A percentile compares a stretch with the other conserved stretches of the same genome.
Conservation (phyloP, 1,140 invertebrate genomes). For the Drosophila bocki region DNA sequence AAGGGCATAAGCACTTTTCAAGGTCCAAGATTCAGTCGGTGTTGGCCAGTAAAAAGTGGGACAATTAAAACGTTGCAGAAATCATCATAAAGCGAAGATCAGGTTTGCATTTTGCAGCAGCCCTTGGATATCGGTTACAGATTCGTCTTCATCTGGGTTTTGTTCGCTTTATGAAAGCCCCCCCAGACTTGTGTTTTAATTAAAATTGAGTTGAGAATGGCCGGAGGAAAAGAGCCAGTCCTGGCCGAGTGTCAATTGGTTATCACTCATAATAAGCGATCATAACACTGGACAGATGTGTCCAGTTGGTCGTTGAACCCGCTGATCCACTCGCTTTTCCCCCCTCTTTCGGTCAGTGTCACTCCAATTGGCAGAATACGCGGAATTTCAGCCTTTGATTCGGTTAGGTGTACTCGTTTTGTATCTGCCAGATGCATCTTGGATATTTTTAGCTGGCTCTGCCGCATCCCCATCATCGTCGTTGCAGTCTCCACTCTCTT, state of each 20-base stretch:
- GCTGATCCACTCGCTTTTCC: not conserved
- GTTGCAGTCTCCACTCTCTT: conserved; percentile 45
- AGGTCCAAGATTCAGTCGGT: conserved; percentile 24
- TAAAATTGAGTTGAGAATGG: conserved; percentile 28
- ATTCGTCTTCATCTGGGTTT: conserved; percentile 19
- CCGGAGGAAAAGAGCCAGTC: conserved; percentile 3
- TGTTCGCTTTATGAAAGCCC: not conserved
- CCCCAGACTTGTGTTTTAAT: conserved; percentile 32
- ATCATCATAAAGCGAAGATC: conserved; percentile 38
- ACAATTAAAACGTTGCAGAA: conserved; percentile 58
- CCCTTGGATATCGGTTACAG: conserved; percentile 52
- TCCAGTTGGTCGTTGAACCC: conserved; percentile 40
- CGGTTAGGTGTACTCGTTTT: conserved; percentile 52
- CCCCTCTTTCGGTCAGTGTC: conserved; percentile 35
- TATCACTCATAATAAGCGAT: conserved; percentile 63
- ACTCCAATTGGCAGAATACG: conserved; percentile 53
- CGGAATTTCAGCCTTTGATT: conserved; percentile 52
- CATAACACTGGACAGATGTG: conserved; percentile 16
- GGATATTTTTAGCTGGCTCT: conserved; percentile 58
- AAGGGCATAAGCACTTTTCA: conserved; percentile 36
- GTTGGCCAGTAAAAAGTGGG: conserved; percentile 48
- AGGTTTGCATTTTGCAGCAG: conserved; percentile 34
- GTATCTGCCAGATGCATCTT: conserved; percentile 59
- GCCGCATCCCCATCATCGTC: conserved; percentile 5
- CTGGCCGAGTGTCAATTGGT: conserved; percentile 52